Evolutionary conservation across 2,113 vertebrate genomes (phyloP).

Genomic region (Pituophis catenifer): DNA sequence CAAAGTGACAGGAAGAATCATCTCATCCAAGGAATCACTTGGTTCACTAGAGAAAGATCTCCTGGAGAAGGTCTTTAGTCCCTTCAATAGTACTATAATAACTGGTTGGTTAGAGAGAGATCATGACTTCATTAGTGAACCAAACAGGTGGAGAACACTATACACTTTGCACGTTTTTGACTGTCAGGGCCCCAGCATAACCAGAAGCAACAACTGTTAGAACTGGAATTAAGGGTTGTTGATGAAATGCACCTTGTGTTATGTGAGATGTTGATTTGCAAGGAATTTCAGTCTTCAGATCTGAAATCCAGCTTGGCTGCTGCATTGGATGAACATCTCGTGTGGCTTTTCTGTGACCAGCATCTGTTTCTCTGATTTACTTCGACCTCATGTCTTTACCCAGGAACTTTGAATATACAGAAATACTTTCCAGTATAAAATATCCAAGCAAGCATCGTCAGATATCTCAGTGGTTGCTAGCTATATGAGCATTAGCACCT

Average conservation of each 20-base stretch:
- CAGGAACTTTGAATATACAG: conserved; percentile 32
- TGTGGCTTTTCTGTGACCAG: conserved; percentile 22
- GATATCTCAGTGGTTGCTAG: conserved; percentile 36
- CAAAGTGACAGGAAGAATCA: conserved; percentile 22
- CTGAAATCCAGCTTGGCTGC: neutral
- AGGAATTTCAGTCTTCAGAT: conserved; percentile 3
- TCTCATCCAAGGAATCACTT: conserved; percentile 32
- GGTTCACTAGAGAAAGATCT: conserved; percentile 32
- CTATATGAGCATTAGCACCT: conserved; percentile 51
- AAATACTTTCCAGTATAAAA: conserved; percentile 40
- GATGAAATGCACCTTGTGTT: conserved; percentile 25
- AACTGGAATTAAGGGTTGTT: conserved; percentile 31
- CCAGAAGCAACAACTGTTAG: conserved; percentile 32
- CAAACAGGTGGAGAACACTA: conserved; percentile 25
- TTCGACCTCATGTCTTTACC: conserved; percentile 43
- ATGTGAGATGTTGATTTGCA: neutral
- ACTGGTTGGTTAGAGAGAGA: conserved; percentile 38
- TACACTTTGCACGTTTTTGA: conserved; percentile 57
- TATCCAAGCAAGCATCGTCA: conserved; percentile 31
- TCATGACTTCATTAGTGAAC: conserved; percentile 9
- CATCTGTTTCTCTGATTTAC: conserved; percentile 23
- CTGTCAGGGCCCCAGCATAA: conserved; percentile 24
- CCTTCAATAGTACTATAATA: neutral
- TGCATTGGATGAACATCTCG: neutral
- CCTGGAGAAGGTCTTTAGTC: neutral